Evolutionary conservation across 2,888 invertebrate genomes (phyloP).

Genomic region (Caenorhabditis drosophilae): DNA sequence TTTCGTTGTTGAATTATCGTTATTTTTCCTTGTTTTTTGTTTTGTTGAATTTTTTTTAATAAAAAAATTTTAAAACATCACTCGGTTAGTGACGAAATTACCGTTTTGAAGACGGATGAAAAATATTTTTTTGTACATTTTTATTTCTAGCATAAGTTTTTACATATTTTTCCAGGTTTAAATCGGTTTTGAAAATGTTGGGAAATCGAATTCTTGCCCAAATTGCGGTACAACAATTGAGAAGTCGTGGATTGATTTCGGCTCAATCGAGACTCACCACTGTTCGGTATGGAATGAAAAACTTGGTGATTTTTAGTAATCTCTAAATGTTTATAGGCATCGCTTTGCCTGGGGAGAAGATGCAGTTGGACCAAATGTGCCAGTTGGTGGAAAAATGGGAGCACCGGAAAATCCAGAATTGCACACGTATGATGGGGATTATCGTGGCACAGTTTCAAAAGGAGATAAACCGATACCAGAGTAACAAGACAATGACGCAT

Average conservation of each 20-base stretch:
- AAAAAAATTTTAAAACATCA: background rate
- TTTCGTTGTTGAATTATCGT: constrained; percentile 12
- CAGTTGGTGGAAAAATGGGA: constrained; percentile 59
- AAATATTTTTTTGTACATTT: background rate
- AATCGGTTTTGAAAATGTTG: constrained; percentile 28
- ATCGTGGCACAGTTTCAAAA: constrained; percentile 52
- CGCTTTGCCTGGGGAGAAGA: constrained; percentile 58
- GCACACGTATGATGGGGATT: constrained; percentile 62
- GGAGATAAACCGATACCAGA: constrained; percentile 61
- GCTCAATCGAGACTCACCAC: constrained; percentile 18
- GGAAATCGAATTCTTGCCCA: constrained; percentile 35
- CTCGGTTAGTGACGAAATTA: background rate
- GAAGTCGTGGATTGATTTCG: constrained; percentile 16
- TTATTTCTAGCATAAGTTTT: background rate
- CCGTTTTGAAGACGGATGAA: background rate
- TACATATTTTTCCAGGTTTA: background rate
- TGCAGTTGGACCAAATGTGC: constrained; percentile 56
- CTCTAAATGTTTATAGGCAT: constrained; percentile 21
- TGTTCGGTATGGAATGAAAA: constrained; percentile 10
- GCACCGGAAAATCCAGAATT: constrained; percentile 59
- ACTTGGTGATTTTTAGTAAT: background rate
- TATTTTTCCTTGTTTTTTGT: constrained; percentile 14
- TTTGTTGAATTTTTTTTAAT: constrained; percentile 19
- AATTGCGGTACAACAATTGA: constrained; percentile 28
- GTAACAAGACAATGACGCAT: constrained; percentile 42